Conservation (phyloP, 2,113 vertebrate genomes). For the Heliornis fulica region DNA sequence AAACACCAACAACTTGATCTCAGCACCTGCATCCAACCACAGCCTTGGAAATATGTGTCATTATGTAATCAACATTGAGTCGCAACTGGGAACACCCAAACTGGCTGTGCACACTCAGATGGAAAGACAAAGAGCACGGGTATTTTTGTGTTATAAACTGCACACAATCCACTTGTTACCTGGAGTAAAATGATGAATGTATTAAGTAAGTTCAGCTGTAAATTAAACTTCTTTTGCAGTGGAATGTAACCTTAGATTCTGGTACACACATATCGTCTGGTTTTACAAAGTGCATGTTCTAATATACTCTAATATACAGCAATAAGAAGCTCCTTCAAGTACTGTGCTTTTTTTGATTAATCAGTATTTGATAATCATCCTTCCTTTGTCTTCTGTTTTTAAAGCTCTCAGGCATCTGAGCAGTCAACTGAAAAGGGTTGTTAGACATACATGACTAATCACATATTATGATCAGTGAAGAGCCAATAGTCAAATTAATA, state of each 20-base stretch:
- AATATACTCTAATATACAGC: background rate
- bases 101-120: background rate
- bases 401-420: background rate
- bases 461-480: background rate
- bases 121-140: background rate
- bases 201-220: background rate
- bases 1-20: background rate
- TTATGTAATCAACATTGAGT: constrained; percentile 44
- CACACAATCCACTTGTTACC: background rate
- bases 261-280: background rate
- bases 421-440: background rate
- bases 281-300: background rate
- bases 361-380: background rate
- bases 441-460: background rate
- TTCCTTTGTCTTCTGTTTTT: background rate
- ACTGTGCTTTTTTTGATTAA: background rate
- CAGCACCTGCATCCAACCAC: constrained; percentile 47
- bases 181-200: background rate
- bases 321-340: background rate
- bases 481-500: background rate
- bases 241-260: background rate
- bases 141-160: background rate
- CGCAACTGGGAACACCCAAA: constrained; percentile 58
- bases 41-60: constrained; percentile 37
- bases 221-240: background rate